These are phyloP conservation scores for Xestia sexstrigata DNA, from an alignment of 2,888 invertebrate genomes.

Conservation along the genomic window DNA sequence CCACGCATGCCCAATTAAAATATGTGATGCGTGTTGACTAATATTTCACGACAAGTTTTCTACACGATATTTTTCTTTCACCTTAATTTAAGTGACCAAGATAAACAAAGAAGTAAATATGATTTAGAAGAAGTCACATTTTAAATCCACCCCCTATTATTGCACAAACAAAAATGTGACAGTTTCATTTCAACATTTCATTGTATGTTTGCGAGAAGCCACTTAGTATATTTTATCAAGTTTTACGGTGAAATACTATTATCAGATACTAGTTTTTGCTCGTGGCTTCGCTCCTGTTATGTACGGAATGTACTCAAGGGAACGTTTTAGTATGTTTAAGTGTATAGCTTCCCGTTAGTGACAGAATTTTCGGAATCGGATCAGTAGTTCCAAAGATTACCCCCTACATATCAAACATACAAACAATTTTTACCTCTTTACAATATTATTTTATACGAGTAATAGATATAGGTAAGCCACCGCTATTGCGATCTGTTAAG, in stretches of 20 bases:
- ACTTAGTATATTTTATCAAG: not conserved
- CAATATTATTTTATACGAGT: too few relatives aligned
- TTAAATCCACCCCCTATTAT: too few relatives aligned
- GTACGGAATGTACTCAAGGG: too few relatives aligned
- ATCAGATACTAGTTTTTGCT: not conserved
- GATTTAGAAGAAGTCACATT: not conserved
- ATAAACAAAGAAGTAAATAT: not conserved
- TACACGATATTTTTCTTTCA: not conserved
- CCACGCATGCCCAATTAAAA: not conserved
- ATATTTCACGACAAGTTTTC: too few relatives aligned
- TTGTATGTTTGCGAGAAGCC: not conserved
- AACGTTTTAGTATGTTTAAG: too few relatives aligned
- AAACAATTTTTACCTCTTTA: too few relatives aligned
- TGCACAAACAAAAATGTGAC: not conserved
- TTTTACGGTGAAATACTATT: not conserved
- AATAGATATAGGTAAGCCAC: not conserved
- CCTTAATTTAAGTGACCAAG: not conserved
- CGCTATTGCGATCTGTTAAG: not conserved
- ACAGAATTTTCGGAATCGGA: too few relatives aligned
- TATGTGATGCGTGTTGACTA: not conserved
- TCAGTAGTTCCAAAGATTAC: too few relatives aligned
- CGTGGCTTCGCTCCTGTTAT: too few relatives aligned
- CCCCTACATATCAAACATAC: too few relatives aligned
- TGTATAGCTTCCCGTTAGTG: too few relatives aligned
- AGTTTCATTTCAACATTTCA: slow-evolving; percentile 14